These are phyloP conservation scores for Stomatorhinus walkeri DNA, from an alignment of 2,797 vertebrate genomes.

Conservation along the genomic window DNA sequence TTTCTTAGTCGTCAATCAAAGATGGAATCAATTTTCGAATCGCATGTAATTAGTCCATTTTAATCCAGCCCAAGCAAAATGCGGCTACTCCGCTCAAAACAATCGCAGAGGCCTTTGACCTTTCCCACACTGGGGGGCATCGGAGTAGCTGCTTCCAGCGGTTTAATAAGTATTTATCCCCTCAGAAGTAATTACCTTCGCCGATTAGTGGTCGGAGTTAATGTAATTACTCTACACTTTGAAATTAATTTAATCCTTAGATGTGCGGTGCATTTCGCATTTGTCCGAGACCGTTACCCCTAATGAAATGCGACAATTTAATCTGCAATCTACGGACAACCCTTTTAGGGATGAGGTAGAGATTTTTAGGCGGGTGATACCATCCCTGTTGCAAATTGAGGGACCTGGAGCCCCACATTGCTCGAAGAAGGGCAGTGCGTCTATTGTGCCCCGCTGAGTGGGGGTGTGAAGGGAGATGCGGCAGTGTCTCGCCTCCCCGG, in stretches of 20 bases:
- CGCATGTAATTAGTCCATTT: neutral
- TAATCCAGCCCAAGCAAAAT: neutral
- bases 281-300: conserved; percentile 55
- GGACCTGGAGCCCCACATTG: neutral
- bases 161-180: conserved; percentile 50
- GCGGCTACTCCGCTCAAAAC: neutral
- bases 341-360: conserved; percentile 31
- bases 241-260: conserved; percentile 58
- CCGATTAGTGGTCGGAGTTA: conserved; percentile 57
- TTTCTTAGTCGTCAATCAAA: neutral
- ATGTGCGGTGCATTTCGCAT: conserved; percentile 47
- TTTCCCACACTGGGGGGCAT: neutral
- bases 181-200: conserved; percentile 57
- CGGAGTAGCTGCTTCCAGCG: neutral
- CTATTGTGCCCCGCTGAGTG: neutral
- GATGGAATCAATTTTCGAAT: neutral
- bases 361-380: neutral
- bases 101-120: neutral
- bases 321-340: conserved; percentile 35
- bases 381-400: neutral
- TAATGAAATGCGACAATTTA: conserved; percentile 56
- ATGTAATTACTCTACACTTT: conserved; percentile 62
- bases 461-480: neutral
- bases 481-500: neutral
- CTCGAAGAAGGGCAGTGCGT: neutral